A percentile compares a stretch with the other conserved stretches of the same genome.
These are phyloP conservation scores for Ophonus ardosiacus DNA, from an alignment of 2,888 invertebrate species.

Conservation along the genomic window DNA sequence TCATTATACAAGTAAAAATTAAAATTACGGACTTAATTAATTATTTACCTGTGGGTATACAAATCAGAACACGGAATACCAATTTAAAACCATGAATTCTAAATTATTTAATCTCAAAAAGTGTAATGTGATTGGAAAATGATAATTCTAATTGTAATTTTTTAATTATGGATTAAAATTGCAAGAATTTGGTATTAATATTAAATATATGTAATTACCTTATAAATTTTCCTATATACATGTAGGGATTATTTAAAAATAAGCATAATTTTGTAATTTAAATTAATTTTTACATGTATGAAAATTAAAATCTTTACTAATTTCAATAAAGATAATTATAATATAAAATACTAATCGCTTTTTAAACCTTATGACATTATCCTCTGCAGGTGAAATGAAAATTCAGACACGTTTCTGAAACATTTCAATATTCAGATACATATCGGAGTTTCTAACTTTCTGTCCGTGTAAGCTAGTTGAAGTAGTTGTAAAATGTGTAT, in stretches of 20 bases:
- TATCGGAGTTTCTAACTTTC: slow-evolving; percentile 44
- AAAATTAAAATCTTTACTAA: slow-evolving; percentile 19
- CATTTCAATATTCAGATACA: slow-evolving; percentile 27
- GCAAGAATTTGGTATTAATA: slow-evolving; percentile 21
- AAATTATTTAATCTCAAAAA: slow-evolving; percentile 11
- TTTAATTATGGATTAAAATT: slow-evolving; percentile 23
- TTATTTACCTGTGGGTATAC: slow-evolving; percentile 3
- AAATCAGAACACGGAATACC: slow-evolving; percentile 1
- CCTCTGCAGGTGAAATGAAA: slow-evolving; percentile 6
- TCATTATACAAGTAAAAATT: slow-evolving; percentile 37
- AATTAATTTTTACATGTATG: neutral
- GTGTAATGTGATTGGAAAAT: slow-evolving; percentile 11
- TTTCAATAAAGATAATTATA: slow-evolving; percentile 12
- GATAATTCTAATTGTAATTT: neutral
- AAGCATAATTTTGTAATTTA: slow-evolving; percentile 2
- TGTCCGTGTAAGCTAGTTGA: slow-evolving; percentile 13
- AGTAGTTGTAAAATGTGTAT: slow-evolving; percentile 22
- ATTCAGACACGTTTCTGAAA: slow-evolving; percentile 14
- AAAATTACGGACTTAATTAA: slow-evolving; percentile 16
- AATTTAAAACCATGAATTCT: slow-evolving; percentile 21
- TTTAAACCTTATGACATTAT: slow-evolving; percentile 9
- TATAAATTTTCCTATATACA: neutral
- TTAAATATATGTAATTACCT: neutral
- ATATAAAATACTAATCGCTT: neutral
- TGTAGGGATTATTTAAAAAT: slow-evolving; percentile 19